Conservation (phyloP, 1,140 invertebrate genomes). For the Microplitis demolitor region DNA sequence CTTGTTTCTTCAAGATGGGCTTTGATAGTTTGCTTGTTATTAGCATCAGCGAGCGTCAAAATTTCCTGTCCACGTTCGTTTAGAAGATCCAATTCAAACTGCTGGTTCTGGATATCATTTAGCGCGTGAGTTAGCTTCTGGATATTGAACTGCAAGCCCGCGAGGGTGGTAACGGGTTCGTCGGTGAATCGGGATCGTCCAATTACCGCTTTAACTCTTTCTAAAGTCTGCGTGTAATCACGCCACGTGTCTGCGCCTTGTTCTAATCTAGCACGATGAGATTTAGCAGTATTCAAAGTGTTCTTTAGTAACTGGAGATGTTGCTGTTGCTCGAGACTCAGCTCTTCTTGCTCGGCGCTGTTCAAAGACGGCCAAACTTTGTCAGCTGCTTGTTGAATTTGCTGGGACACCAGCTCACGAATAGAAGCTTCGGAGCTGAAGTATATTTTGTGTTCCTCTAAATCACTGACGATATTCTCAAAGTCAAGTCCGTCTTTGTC, state of each 20-base stretch:
- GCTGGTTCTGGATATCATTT: conserved; percentile 74
- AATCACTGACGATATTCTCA: conserved; percentile 78
- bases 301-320: conserved; percentile 81
- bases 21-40: conserved; percentile 68
- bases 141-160: conserved; percentile 78
- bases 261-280: conserved; percentile 74
- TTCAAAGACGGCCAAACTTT: conserved; percentile 85
- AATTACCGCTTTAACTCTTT: conserved; percentile 76
- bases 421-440: conserved; percentile 79
- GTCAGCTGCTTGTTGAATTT: conserved; percentile 81
- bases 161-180: conserved; percentile 75
- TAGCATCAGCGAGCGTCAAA: conserved; percentile 66
- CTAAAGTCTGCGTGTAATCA: conserved; percentile 76
- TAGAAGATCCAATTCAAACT: conserved; percentile 67
- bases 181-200: conserved; percentile 75
- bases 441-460: conserved; percentile 86
- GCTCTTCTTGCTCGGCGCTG: conserved; percentile 78
- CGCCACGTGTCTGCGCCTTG: conserved; percentile 80
- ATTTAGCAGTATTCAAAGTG: conserved; percentile 79
- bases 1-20: conserved; percentile 68
- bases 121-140: conserved; percentile 79
- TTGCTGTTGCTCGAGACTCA: conserved; percentile 78
- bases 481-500: conserved; percentile 86
- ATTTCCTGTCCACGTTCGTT: conserved; percentile 72
- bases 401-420: conserved; percentile 78